Evolutionary conservation across 2,888 invertebrate species (phyloP).

Genomic region (Catocala sponsa): DNA sequence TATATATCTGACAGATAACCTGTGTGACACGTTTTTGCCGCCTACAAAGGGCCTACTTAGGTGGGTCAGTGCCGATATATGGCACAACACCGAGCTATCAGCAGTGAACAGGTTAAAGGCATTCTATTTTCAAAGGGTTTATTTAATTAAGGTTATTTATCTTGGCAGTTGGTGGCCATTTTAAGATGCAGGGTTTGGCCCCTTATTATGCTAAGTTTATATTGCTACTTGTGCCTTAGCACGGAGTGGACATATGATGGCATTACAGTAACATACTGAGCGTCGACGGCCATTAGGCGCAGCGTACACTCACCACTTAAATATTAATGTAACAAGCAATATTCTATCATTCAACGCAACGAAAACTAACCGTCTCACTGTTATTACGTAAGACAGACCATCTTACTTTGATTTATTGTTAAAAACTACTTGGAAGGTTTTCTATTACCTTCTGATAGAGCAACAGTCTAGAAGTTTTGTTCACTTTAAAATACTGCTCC

Average conservation of each 20-base stretch:
- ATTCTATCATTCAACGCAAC: slow-evolving; percentile 30
- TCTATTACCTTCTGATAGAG: too few species aligned
- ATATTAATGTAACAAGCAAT: slow-evolving; percentile 34
- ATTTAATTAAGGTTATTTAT: slow-evolving; percentile 14
- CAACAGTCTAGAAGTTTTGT: too few species aligned
- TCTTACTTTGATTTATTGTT: neutral
- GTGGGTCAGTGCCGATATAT: too few species aligned
- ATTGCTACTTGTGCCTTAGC: slow-evolving; percentile 28
- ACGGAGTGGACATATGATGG: slow-evolving; percentile 41
- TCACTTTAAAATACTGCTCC: too few species aligned
- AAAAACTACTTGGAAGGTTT: neutral
- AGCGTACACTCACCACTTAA: slow-evolving; percentile 16
- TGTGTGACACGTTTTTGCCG: too few species aligned
- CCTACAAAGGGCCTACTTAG: too few species aligned
- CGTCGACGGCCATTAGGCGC: neutral
- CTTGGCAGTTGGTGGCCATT: slow-evolving; percentile 37
- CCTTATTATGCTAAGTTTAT: slow-evolving; percentile 42
- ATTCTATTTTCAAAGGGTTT: neutral
- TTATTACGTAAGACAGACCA: neutral
- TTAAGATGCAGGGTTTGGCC: slow-evolving; percentile 29
- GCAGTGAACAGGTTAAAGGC: too few species aligned
- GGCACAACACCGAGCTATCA: too few species aligned
- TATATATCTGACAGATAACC: too few species aligned
- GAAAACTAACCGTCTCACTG: slow-evolving; percentile 2
- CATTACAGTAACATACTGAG: slow-evolving; percentile 23